Evolutionary conservation across 2,113 vertebrate genomes (phyloP).

Genomic region (Grallaria varia): DNA sequence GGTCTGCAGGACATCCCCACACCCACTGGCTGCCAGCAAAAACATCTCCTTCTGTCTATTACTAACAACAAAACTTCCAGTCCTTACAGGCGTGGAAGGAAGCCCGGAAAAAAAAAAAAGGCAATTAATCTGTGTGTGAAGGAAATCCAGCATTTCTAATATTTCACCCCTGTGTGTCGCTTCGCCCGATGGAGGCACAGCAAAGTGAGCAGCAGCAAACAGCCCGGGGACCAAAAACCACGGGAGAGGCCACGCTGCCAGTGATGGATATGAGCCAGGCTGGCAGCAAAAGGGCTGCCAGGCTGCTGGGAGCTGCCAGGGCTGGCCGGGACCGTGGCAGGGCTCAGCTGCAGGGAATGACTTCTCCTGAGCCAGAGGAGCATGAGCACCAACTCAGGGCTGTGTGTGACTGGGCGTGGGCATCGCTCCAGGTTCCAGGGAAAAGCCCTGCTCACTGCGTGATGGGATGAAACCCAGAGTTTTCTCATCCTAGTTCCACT

Average conservation of each 20-base stretch:
- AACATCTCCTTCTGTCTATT: background rate
- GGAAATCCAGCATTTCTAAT: background rate
- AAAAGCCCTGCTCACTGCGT: background rate
- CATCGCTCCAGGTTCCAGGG: too few relatives aligned
- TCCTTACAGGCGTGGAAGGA: fast-evolving
- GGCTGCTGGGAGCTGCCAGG: background rate
- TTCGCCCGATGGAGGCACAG: background rate
- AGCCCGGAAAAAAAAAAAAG: background rate
- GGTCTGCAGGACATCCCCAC: background rate
- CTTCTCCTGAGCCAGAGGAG: fast-evolving
- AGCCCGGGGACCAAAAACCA: background rate
- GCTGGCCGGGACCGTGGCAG: fast-evolving
- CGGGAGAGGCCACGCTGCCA: background rate
- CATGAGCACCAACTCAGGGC: fast-evolving
- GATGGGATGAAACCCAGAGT: background rate
- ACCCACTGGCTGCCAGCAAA: background rate
- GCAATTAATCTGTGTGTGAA: background rate
- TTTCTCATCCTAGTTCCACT: background rate
- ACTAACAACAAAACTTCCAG: background rate
- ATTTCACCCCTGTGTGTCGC: fast-evolving
- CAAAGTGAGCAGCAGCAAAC: background rate
- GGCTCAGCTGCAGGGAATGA: background rate
- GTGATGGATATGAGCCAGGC: fast-evolving
- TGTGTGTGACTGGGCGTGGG: fast-evolving
- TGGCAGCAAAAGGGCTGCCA: background rate